Percentiles rank a stretch among this genome's conserved stretches.
These are phyloP conservation scores for Gymnothorax javanicus DNA, from an alignment of 2,797 vertebrate genomes.

Conservation along the genomic window DNA sequence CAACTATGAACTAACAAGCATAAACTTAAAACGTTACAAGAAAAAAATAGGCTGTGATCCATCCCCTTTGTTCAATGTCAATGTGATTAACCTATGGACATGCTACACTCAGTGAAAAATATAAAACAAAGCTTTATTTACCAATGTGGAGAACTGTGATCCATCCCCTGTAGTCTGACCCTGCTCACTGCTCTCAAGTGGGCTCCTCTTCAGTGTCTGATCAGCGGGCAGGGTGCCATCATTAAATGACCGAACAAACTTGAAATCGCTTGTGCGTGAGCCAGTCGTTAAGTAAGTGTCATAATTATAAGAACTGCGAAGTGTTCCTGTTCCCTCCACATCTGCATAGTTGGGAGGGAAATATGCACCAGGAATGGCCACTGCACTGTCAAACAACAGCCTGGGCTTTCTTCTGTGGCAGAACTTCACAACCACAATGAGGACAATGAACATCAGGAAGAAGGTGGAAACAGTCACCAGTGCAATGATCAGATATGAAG, in stretches of 20 bases:
- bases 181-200: neutral
- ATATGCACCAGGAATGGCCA: constrained; percentile 46
- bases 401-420: constrained; percentile 55
- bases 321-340: constrained; percentile 44
- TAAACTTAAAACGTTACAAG: too few species aligned
- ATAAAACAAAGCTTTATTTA: too few species aligned
- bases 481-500: constrained; percentile 66
- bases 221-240: constrained; percentile 41
- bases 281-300: constrained; percentile 59
- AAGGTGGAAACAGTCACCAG: constrained; percentile 59
- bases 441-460: constrained; percentile 60
- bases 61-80: too few species aligned
- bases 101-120: too few species aligned
- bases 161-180: too few species aligned
- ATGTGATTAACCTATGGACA: too few species aligned
- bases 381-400: constrained; percentile 60
- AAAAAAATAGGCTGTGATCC: too few species aligned
- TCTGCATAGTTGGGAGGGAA: constrained; percentile 47
- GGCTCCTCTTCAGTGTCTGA: constrained; percentile 38
- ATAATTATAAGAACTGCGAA: constrained; percentile 51
- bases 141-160: too few species aligned
- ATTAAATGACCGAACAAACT: constrained; percentile 52
- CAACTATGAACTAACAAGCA: too few species aligned
- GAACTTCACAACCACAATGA: constrained; percentile 52
- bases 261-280: constrained; percentile 59